Conservation (phyloP, 30 jellyfish, hydroid and myxozoan genomes). For the Aurelia coerulea region DNA sequence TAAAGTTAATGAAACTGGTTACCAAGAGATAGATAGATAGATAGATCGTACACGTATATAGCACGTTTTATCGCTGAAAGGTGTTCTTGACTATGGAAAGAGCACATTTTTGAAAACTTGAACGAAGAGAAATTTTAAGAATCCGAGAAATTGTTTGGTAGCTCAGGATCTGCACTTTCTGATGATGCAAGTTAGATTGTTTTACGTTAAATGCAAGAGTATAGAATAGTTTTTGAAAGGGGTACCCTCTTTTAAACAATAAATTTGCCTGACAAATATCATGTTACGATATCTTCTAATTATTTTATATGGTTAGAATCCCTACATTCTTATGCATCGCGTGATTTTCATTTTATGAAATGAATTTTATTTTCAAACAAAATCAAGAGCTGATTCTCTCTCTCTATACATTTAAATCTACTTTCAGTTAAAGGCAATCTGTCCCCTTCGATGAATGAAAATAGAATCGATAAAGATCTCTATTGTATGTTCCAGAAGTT, state of each 20-base stretch:
- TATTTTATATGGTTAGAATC: background rate
- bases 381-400: too few species aligned
- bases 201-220: conserved; percentile 3
- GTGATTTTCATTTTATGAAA: too few species aligned
- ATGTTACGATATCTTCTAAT: background rate
- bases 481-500: too few species aligned
- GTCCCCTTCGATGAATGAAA: too few species aligned
- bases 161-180: conserved; percentile 17
- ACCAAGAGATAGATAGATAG: too few species aligned
- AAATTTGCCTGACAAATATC: conserved; percentile 2
- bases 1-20: too few species aligned
- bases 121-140: background rate
- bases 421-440: too few species aligned
- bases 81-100: background rate
- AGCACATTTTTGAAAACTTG: background rate
- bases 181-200: conserved; percentile 3
- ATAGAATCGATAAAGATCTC: too few species aligned
- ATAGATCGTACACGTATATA: too few species aligned
- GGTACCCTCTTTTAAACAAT: background rate
- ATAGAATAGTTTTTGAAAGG: conserved; percentile 9
- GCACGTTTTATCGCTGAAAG: background rate
- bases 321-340: too few species aligned
- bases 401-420: too few species aligned
- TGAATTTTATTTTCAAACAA: too few species aligned
- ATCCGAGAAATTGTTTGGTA: conserved; percentile 1